phyloP scores from a whole-genome alignment of 2,888 invertebrate species.

The Lycia hirtaria region DNA sequence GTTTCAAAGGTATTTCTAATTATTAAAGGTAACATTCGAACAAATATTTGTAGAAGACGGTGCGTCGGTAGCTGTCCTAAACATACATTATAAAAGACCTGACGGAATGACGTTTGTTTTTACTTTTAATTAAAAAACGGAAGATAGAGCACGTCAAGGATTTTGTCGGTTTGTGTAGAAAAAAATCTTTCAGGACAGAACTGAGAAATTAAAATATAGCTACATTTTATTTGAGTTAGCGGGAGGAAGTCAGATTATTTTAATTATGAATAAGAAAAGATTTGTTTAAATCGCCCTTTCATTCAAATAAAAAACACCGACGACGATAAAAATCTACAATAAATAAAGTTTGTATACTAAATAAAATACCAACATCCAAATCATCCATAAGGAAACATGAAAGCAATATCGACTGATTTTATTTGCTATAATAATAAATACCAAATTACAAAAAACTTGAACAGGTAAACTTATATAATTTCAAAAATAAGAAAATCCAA shows the following conservation, averaged over 20 bases:
- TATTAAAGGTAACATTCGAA: constrained; percentile 28
- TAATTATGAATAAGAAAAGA: too few relatives aligned
- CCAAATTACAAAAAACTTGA: too few relatives aligned
- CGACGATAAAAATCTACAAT: not conserved
- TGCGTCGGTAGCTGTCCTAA: constrained; percentile 36
- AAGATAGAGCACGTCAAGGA: constrained; percentile 12
- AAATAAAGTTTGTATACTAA: not conserved
- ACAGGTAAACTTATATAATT: not conserved
- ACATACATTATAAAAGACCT: constrained; percentile 32
- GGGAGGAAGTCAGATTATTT: too few relatives aligned
- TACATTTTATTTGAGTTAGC: too few relatives aligned
- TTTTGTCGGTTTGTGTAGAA: not conserved
- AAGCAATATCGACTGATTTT: too few relatives aligned
- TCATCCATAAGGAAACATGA: too few relatives aligned
- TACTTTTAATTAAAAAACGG: constrained; percentile 20
- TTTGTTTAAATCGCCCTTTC: too few relatives aligned
- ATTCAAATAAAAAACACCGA: too few relatives aligned
- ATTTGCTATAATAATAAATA: too few relatives aligned
- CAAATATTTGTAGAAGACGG: constrained; percentile 36
- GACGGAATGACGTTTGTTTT: constrained; percentile 21
- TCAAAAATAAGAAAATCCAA: not conserved
- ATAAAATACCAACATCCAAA: too few relatives aligned
- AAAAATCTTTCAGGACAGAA: not conserved
- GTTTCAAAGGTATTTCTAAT: constrained; percentile 18
- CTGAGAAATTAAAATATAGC: too few relatives aligned